Percentiles rank a stretch among this genome's conserved stretches.
phyloP scores from a whole-genome alignment of 30 jellyfish, hydroid and myxozoan genomes.

The Clytia hemisphaerica region DNA sequence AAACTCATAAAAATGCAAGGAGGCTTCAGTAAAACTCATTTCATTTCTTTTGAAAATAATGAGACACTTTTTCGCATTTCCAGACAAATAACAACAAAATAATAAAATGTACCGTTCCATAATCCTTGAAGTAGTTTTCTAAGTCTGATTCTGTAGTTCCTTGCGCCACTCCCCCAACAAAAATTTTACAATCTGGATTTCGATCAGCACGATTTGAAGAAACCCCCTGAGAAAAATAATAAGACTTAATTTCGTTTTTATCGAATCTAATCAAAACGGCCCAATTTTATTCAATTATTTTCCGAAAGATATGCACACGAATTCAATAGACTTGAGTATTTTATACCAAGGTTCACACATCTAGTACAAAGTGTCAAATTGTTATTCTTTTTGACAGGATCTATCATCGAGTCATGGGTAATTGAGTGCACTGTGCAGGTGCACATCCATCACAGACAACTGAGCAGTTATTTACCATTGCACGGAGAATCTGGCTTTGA shows the following conservation, averaged over 20 bases:
- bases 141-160: constrained; percentile 84
- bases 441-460: constrained; percentile 13
- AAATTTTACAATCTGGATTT: constrained; percentile 82
- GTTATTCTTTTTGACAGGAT: too few relatives aligned
- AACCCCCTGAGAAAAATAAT: constrained; percentile 29
- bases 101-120: constrained; percentile 51
- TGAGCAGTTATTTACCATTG: constrained; percentile 49
- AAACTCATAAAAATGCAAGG: not conserved
- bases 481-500: constrained; percentile 65
- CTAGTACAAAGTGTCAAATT: too few relatives aligned
- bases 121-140: constrained; percentile 65
- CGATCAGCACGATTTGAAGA: constrained; percentile 46
- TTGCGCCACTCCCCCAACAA: constrained; percentile 99
- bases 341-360: too few relatives aligned
- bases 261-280: too few relatives aligned
- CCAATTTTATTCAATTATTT: too few relatives aligned
- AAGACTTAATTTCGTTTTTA: too few relatives aligned
- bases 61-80: not conserved
- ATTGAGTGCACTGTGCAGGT: constrained; percentile 17
- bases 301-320: too few relatives aligned
- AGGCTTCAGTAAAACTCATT: not conserved
- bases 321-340: too few relatives aligned
- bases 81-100: not conserved
- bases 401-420: too few relatives aligned
- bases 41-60: not conserved